A percentile compares a stretch with the other conserved stretches of the same genome.
These are phyloP conservation scores for Chelon auratus DNA, from an alignment of 2,797 vertebrate genomes.

Conservation along the genomic window DNA sequence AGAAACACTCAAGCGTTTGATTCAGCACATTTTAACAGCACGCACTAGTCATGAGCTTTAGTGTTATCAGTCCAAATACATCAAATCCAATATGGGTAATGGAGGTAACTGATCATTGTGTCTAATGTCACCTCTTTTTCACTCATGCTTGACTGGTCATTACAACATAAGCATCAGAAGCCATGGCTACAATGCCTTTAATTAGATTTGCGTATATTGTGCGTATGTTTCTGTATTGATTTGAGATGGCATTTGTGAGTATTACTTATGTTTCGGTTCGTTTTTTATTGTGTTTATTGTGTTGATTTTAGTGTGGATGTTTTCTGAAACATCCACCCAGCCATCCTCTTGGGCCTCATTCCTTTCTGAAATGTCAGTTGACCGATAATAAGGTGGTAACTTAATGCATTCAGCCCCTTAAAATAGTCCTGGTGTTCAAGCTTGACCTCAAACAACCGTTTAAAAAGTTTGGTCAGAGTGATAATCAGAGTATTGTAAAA, in stretches of 20 bases:
- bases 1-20: no score
- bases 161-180: neutral
- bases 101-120: neutral
- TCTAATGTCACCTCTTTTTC: neutral
- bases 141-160: neutral
- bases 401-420: conserved; percentile 25
- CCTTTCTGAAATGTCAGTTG: conserved; percentile 11
- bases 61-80: neutral
- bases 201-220: neutral
- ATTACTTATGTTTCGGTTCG: neutral
- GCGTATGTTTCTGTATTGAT: neutral
- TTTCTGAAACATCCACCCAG: conserved; percentile 8
- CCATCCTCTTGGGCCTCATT: neutral
- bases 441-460: conserved; percentile 62
- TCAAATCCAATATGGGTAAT: neutral
- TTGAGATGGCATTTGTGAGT: no score
- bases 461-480: conserved; percentile 46
- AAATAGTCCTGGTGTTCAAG: conserved; percentile 39
- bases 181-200: neutral
- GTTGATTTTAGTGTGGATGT: neutral
- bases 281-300: neutral
- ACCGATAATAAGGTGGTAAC: conserved; percentile 27
- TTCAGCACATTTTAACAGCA: no score
- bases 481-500: conserved; percentile 63
- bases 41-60: neutral